phyloP scores from a whole-genome alignment of 2,113 vertebrate genomes.

The Fulmarus glacialis region DNA sequence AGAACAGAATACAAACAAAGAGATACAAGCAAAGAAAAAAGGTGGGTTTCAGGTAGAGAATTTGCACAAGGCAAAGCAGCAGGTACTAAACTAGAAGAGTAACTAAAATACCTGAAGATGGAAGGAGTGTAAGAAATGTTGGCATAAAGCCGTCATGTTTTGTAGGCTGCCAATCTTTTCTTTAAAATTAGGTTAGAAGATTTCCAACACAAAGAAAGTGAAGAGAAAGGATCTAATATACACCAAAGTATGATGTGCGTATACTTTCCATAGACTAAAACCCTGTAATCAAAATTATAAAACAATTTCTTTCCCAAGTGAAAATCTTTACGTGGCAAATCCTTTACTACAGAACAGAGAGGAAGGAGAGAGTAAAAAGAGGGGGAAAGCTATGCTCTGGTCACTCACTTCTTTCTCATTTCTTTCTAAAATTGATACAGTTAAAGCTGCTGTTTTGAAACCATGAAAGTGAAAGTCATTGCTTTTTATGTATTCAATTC shows the following conservation, averaged over 20 bases:
- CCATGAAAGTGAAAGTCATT: not conserved
- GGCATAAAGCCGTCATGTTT: not conserved
- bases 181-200: not conserved
- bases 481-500: not conserved
- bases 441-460: not conserved
- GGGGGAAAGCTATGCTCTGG: rapidly evolving
- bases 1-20: not conserved
- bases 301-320: not conserved
- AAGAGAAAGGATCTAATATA: not conserved
- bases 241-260: not conserved
- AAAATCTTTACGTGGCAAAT: not conserved
- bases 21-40: not conserved
- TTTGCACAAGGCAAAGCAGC: not conserved
- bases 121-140: not conserved
- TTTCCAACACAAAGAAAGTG: not conserved
- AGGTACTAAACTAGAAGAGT: not conserved
- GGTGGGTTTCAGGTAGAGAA: not conserved
- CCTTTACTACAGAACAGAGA: not conserved
- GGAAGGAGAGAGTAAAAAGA: not conserved
- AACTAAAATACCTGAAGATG: not conserved
- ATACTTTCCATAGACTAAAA: not conserved
- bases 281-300: not conserved
- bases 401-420: not conserved
- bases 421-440: not conserved
- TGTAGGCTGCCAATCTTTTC: not conserved